Evolutionary conservation across 2,888 invertebrate species (phyloP).

Genomic region (Desoria tigrina): DNA sequence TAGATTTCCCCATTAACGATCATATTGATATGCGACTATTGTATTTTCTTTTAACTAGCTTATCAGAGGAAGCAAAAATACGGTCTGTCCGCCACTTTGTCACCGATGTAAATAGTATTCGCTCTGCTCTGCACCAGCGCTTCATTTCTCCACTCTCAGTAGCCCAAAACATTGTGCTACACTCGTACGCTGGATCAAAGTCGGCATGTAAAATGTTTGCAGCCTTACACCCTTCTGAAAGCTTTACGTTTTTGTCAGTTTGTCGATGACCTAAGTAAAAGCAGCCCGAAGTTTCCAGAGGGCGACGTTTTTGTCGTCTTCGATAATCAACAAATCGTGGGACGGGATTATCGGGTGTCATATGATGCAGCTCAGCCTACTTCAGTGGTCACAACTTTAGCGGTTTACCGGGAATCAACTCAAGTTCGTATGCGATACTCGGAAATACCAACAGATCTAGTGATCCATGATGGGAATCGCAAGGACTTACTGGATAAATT

Average conservation of each 20-base stretch:
- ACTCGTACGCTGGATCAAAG: constrained; percentile 1
- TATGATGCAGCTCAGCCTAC: not conserved
- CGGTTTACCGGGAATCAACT: not conserved
- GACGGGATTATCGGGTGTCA: constrained; percentile 3
- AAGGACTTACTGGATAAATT: too few relatives aligned
- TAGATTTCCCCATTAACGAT: not conserved
- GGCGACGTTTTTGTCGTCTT: constrained; percentile 4
- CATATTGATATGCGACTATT: not conserved
- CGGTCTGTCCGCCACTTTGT: not conserved
- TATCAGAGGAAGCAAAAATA: not conserved
- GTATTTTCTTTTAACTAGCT: not conserved
- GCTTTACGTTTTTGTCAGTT: not conserved
- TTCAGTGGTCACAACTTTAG: constrained; percentile 1
- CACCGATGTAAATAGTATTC: not conserved
- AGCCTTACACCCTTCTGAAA: not conserved
- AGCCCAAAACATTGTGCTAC: constrained; percentile 4
- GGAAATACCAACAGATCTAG: not conserved
- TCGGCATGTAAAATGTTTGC: constrained; percentile 1
- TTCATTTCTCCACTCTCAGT: constrained; percentile 3
- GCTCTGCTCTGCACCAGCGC: not conserved
- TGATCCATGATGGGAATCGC: too few relatives aligned
- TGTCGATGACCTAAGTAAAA: not conserved
- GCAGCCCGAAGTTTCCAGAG: constrained; percentile 4
- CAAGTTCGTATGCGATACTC: not conserved
- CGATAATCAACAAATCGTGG: constrained; percentile 12